phyloP scores from a whole-genome alignment of 2,113 vertebrate species.

The Crotophaga sulcirostris region DNA sequence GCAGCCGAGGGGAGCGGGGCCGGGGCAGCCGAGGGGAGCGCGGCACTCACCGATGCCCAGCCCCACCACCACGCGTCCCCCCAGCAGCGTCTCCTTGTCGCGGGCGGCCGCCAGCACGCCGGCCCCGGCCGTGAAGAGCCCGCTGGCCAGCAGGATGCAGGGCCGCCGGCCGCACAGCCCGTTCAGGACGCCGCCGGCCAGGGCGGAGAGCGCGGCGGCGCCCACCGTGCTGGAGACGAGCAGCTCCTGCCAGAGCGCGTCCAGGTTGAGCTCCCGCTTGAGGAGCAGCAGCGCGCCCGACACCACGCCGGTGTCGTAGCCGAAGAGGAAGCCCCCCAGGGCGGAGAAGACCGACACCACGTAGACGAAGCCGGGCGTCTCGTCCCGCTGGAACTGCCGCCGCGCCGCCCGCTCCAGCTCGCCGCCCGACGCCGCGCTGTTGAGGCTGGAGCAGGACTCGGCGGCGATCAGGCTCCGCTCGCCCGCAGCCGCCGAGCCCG shows the following conservation, averaged over 20 bases:
- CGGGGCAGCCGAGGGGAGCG: too few species aligned
- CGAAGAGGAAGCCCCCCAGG: slow-evolving; percentile 93
- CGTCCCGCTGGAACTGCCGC: slow-evolving; percentile 91
- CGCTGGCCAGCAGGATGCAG: slow-evolving; percentile 89
- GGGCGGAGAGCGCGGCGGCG: slow-evolving; percentile 87
- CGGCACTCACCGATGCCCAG: slow-evolving; percentile 89
- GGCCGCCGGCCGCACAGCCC: slow-evolving; percentile 83
- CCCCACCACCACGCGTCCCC: slow-evolving; percentile 88
- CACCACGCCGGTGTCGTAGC: slow-evolving; percentile 97
- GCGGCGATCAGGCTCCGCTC: slow-evolving; percentile 87
- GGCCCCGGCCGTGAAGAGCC: slow-evolving; percentile 85
- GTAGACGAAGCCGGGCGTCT: slow-evolving; percentile 82
- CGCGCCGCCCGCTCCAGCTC: slow-evolving; percentile 92
- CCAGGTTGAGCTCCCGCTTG: slow-evolving; percentile 89
- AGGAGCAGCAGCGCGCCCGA: slow-evolving; percentile 95
- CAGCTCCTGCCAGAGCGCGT: slow-evolving; percentile 92
- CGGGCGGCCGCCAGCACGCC: slow-evolving; percentile 79
- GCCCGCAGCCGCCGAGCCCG: slow-evolving; percentile 68
- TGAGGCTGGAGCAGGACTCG: slow-evolving; percentile 83
- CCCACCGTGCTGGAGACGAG: slow-evolving; percentile 92
- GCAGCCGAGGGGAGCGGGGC: not conserved
- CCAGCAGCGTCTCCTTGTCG: slow-evolving; percentile 85
- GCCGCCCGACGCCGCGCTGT: slow-evolving; percentile 77
- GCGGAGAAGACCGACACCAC: slow-evolving; percentile 86
- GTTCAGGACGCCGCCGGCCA: slow-evolving; percentile 86